phyloP scores from a whole-genome alignment of 92 coral and sea anemone genomes.

The Palythoa grandiflora region DNA sequence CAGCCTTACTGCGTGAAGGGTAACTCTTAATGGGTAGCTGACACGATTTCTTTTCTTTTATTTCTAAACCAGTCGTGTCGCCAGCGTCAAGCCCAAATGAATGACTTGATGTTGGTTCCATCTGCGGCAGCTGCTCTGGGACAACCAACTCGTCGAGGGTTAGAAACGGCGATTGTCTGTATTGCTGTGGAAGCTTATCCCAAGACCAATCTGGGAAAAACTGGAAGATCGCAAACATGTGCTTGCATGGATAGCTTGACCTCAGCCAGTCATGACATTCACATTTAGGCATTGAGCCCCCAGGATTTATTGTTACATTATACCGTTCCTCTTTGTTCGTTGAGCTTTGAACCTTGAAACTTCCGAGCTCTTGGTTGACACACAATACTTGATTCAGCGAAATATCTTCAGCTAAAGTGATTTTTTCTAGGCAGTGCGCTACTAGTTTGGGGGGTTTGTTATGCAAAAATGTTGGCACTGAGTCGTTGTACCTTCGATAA shows the following conservation, averaged over 20 bases:
- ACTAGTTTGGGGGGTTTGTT: conserved; percentile 25
- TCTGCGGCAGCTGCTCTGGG: not conserved
- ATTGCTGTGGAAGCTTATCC: not conserved
- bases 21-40: not conserved
- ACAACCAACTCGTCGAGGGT: not conserved
- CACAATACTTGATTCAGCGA: not conserved
- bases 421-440: conserved; percentile 27
- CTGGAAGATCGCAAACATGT: not conserved
- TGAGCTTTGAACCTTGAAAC: conserved; percentile 18
- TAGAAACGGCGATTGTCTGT: not conserved
- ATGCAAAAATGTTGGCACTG: conserved; percentile 2
- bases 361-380: not conserved
- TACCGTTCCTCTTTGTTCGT: conserved; percentile 5
- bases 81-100: not conserved
- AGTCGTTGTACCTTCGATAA: conserved; percentile 10
- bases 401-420: conserved; percentile 3
- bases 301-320: not conserved
- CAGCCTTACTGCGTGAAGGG: conserved; percentile 7
- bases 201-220: conserved; percentile 9
- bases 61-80: not conserved
- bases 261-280: conserved; percentile 23
- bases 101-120: not conserved
- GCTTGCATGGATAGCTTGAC: conserved; percentile 9
- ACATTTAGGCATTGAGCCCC: conserved; percentile 4
- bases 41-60: not conserved